Evolutionary conservation across 1,140 invertebrate species (phyloP).

Genomic region (Trichonephila clavipes): DNA sequence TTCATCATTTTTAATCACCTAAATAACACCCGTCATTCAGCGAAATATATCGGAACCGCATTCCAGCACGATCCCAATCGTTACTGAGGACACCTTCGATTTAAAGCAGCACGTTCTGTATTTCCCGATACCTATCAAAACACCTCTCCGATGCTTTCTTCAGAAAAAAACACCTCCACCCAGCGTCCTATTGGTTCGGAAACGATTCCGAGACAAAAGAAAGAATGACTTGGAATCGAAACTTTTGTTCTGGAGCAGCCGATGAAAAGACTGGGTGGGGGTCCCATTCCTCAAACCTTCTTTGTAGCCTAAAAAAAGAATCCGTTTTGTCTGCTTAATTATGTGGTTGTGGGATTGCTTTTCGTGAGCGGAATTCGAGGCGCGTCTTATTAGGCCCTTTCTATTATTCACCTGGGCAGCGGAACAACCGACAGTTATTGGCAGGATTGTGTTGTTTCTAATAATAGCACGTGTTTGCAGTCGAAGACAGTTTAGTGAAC

Average conservation of each 20-base stretch:
- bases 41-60: neutral
- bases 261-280: constrained; percentile 4
- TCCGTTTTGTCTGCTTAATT: constrained; percentile 29
- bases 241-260: neutral
- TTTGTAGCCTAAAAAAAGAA: neutral
- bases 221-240: neutral
- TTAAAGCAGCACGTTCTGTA: neutral
- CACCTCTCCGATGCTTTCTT: neutral
- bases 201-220: neutral
- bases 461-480: neutral
- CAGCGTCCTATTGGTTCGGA: neutral
- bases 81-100: neutral
- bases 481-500: neutral
- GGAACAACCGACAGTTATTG: neutral
- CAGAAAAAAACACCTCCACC: neutral
- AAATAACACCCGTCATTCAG: neutral
- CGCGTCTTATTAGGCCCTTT: neutral
- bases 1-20: neutral
- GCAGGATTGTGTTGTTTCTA: neutral
- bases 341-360: constrained; percentile 4
- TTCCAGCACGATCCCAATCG: neutral
- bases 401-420: neutral
- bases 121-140: neutral
- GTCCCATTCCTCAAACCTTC: neutral
- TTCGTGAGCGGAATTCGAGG: constrained; percentile 35